Evolutionary conservation across 2,888 invertebrate species (phyloP).

Genomic region (Agriopis leucophaearia): DNA sequence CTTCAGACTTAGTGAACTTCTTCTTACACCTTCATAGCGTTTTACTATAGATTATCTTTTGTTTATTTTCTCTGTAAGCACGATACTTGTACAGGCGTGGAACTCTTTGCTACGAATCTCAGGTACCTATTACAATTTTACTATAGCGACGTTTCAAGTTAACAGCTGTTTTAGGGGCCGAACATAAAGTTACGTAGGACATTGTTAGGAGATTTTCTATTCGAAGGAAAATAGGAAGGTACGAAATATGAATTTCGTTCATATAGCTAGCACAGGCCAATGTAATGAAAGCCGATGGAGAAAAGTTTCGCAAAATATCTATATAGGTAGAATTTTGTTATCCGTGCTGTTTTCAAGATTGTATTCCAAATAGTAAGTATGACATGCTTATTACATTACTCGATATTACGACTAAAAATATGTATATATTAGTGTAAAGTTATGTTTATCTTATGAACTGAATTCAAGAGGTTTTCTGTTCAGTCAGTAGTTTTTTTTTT

Average conservation of each 20-base stretch:
- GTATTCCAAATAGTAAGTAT: no score
- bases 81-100: background rate
- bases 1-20: constrained; percentile 11
- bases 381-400: no score
- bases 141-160: background rate
- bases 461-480: no score
- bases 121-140: constrained; percentile 6
- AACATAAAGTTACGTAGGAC: constrained; percentile 26
- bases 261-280: background rate
- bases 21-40: constrained; percentile 2
- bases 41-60: background rate
- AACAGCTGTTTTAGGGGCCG: constrained; percentile 27
- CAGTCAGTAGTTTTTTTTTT: no score
- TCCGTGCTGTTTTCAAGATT: no score
- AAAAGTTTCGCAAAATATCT: background rate
- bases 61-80: constrained; percentile 7
- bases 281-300: background rate
- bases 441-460: no score
- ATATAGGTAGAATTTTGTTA: constrained; percentile 1
- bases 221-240: constrained; percentile 30
- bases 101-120: background rate
- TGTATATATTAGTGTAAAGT: no score
- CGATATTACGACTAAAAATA: no score
- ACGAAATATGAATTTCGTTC: constrained; percentile 25
- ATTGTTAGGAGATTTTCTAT: constrained; percentile 34